Evolutionary conservation across 1,140 invertebrate species (phyloP), one percentile per base, ranked within the genome.

Genomic region (Dermatophagoides farinae): DNA sequence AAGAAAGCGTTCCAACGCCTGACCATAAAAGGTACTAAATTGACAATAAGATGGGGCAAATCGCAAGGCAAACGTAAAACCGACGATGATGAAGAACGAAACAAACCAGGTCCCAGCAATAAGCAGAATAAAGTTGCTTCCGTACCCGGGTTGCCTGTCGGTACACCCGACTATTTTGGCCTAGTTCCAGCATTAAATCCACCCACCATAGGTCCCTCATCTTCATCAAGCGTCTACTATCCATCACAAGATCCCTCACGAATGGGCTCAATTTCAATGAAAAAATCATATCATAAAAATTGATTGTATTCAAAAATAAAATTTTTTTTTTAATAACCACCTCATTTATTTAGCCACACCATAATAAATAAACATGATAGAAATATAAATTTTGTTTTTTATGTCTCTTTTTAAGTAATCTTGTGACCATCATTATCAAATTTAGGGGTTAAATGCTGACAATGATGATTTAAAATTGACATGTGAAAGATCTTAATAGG

Each of bases 1-100:
- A 92, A 98, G 68, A 85, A 88, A 66, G 90, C 89, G 0, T 98
- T 97, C 69, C 96, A 97, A 67, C 93, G 96, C 70, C 72, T 97
- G 18, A 88, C 90, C 37, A 76, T 95, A 20, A 80, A 83, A 22
- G 88, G 87, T 0, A 77, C 86, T 53, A 77, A 90, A 60, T 75
- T 97, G 0, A 91, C 87, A 10, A 93, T 99, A 40, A 92, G 96
- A 69, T 98, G 95, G 95, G 93, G 95, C 0, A 81, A 86, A 67
- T 87, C 86, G 1, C 88, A 91, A 73, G 87, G 79, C 1, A 75
- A 80, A 58, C 76, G 78, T 64, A 65, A 53, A 16, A 50, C 64
- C 39, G 46, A 70, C 67, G 62, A 68, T 65, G 68, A 69, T 31
- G 44, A 62, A 66, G 16, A 80, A 57, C 75, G 77, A 64, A 65